A percentile compares a stretch with the other conserved stretches of the same genome.
Evolutionary conservation across 2,888 invertebrate species (phyloP).

Genomic region (Subacronicta megacephala): DNA sequence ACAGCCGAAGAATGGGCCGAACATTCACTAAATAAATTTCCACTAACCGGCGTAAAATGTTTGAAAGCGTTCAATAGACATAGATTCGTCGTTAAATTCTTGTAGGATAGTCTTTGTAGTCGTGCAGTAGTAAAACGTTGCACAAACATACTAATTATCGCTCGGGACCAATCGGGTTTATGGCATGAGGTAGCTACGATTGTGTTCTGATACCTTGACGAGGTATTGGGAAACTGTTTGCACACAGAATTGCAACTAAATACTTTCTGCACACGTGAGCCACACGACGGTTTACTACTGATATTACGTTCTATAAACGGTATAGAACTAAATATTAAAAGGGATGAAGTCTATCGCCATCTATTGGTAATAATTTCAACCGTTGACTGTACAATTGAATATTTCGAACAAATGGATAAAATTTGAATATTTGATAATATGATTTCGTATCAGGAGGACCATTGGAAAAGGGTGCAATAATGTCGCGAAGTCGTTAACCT

Average conservation of each 20-base stretch:
- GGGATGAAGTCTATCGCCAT: too few relatives aligned
- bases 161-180: conserved; percentile 48
- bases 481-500: conserved; percentile 50
- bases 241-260: conserved; percentile 20
- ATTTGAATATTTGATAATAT: conserved; percentile 2
- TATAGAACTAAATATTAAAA: not conserved
- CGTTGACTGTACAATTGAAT: too few relatives aligned
- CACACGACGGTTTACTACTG: not conserved
- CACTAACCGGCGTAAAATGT: conserved; percentile 30
- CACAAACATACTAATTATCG: conserved; percentile 56
- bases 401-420: not conserved
- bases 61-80: conserved; percentile 47
- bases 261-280: conserved; percentile 6
- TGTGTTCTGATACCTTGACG: conserved; percentile 41
- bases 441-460: conserved; percentile 3
- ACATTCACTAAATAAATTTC: conserved; percentile 44
- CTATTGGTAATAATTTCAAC: too few relatives aligned
- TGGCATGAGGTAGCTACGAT: conserved; percentile 25
- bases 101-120: conserved; percentile 47
- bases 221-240: conserved; percentile 28
- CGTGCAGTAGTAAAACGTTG: conserved; percentile 50
- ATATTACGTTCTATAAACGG: not conserved
- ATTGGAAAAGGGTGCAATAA: conserved; percentile 46
- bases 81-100: conserved; percentile 48
- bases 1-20: conserved; percentile 17